These are phyloP conservation scores for Athene noctua DNA, from an alignment of 2,113 vertebrate genomes.

Conservation along the genomic window DNA sequence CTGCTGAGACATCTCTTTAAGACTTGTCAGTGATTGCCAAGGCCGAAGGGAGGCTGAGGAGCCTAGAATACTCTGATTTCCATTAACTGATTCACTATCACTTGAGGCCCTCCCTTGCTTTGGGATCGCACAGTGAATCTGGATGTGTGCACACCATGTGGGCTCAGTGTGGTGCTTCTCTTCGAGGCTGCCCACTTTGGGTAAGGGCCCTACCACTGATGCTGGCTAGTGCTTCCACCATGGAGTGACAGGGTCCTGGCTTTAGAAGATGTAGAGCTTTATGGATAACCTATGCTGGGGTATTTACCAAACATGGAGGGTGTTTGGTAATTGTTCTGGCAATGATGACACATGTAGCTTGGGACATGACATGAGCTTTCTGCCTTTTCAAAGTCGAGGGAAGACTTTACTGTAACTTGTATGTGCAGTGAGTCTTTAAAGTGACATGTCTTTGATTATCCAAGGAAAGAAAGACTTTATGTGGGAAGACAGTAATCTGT, in stretches of 20 bases:
- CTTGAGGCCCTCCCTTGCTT: neutral
- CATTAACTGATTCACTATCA: neutral
- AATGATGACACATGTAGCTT: neutral
- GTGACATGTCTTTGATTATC: neutral
- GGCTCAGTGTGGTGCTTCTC: neutral
- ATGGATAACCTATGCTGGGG: neutral
- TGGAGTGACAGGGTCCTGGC: neutral
- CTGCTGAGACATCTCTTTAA: neutral
- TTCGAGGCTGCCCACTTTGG: neutral
- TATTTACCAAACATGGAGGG: neutral
- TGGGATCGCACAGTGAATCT: accelerated
- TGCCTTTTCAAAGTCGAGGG: neutral
- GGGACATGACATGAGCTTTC: neutral
- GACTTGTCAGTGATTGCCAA: neutral
- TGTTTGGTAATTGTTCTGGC: neutral
- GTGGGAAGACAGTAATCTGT: neutral
- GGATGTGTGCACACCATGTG: accelerated
- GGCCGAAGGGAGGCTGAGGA: neutral
- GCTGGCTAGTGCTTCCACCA: accelerated
- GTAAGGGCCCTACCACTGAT: neutral
- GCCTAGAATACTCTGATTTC: neutral
- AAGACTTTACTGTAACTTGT: neutral
- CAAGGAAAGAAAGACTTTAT: neutral
- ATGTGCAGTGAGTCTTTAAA: neutral
- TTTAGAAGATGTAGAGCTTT: neutral